phyloP scores from a whole-genome alignment of 2,113 vertebrate genomes.

The Ictalurus furcatus region DNA sequence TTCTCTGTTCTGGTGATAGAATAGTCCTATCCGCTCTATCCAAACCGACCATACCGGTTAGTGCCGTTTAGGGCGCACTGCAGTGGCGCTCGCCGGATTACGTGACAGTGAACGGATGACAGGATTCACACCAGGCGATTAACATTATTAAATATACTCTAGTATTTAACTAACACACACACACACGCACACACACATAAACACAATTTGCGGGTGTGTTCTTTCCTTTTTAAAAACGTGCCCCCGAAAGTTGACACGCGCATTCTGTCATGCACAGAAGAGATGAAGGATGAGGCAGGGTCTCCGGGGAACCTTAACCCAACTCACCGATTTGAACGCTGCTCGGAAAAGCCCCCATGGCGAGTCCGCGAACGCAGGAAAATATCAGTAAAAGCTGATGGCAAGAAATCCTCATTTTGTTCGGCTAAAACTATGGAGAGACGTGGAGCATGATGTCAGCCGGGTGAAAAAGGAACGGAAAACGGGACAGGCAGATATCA shows the following conservation, averaged over 20 bases:
- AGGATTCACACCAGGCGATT: conserved; percentile 5
- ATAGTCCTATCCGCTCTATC: not conserved
- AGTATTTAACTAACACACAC: not conserved
- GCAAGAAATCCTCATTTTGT: conserved; percentile 98
- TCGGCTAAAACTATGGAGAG: conserved; percentile 85
- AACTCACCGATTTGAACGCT: conserved; percentile 99
- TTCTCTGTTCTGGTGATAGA: not conserved
- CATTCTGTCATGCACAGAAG: not conserved
- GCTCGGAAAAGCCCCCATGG: conserved; percentile 99
- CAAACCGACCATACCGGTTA: conserved; percentile 34
- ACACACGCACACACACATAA: not conserved
- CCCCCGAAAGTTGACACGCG: not conserved
- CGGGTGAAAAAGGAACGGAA: conserved; percentile 50
- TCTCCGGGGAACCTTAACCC: not conserved
- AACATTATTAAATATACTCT: not conserved
- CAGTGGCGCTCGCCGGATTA: conserved; percentile 65
- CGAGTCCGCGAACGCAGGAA: conserved; percentile 94
- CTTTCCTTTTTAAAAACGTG: not conserved
- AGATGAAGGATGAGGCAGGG: conserved; percentile 53
- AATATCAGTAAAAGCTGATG: conserved; percentile 95
- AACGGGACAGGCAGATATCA: conserved; percentile 50
- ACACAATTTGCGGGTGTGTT: not conserved
- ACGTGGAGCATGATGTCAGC: conserved; percentile 81
- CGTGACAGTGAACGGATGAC: conserved; percentile 37
- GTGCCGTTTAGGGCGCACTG: conserved; percentile 59